These are phyloP conservation scores for Zaprionus nigranus DNA, from an alignment of 1,140 invertebrate genomes.

Conservation along the genomic window DNA sequence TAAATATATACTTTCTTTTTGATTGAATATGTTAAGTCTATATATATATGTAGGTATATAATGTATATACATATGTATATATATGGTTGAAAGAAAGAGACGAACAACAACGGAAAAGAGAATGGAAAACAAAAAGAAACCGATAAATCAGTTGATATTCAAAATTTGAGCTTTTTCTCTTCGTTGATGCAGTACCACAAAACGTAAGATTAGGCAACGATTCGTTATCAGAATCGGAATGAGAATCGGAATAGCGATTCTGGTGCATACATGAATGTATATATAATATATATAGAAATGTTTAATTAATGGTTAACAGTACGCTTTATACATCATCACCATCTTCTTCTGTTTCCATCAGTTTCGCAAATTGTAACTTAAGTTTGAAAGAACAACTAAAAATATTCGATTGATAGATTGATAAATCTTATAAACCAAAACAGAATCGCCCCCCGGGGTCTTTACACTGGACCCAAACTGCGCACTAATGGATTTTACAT, in stretches of 20 bases:
- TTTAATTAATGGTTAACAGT: constrained; percentile 17
- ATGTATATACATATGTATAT: constrained; percentile 46
- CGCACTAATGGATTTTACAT: constrained; percentile 47
- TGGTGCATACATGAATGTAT: constrained; percentile 31
- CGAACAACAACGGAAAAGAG: constrained; percentile 8
- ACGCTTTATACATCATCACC: constrained; percentile 28
- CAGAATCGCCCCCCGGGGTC: background rate
- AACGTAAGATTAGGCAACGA: constrained; percentile 49
- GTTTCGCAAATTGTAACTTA: constrained; percentile 14
- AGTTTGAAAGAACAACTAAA: constrained; percentile 3
- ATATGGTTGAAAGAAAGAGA: constrained; percentile 30
- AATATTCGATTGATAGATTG: constrained; percentile 23
- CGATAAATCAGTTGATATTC: constrained; percentile 47
- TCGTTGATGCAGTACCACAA: constrained; percentile 80
- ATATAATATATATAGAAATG: constrained; percentile 18
- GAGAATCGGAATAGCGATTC: constrained; percentile 19
- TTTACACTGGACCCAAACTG: constrained; percentile 47
- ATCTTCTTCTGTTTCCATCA: constrained; percentile 5
- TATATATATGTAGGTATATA: constrained; percentile 34
- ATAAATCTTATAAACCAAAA: constrained; percentile 31
- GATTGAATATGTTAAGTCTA: constrained; percentile 32
- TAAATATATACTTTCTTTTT: constrained; percentile 29
- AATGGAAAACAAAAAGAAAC: constrained; percentile 21
- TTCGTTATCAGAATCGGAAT: constrained; percentile 18
- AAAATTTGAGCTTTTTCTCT: constrained; percentile 84